Evolutionary conservation across 2,888 invertebrate genomes (phyloP), one percentile per base, ranked within the genome.

Genomic region (Smittia aterrima): DNA sequence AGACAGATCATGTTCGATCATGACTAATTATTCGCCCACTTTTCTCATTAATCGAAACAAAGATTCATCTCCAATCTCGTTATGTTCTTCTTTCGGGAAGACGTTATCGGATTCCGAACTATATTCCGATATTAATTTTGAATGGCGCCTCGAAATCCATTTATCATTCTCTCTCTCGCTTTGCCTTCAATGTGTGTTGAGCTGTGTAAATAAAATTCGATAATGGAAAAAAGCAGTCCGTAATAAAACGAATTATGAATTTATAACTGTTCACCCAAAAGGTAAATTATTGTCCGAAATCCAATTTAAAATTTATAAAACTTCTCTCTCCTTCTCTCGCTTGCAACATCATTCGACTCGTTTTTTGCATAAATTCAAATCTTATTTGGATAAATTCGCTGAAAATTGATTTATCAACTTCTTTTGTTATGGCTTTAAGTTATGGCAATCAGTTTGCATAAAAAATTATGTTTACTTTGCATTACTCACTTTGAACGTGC

Each of bases 141-240:
- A 27, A 72, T 72, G 72, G 72, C 72, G 72, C 72, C 72, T 72
- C 38, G 38, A 62, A 62, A 62, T 72, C 72, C 72, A 72, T 72
- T 62, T 72, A 72, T 72, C 72, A 72, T 72, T 32, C 22, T n/a
- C 13, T 62, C 16, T n/a, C n/a, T n/a, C 47, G 18, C 47, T 32
- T n/a, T n/a, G n/a, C n/a, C n/a, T n/a, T 38, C 58, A 58, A 22
- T 4, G 25, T 64, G 64, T 64, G 27, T 27, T 27, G 64, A 64
- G 22, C 64, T 58, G 58, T 58, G 58, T 58, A 58, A 58, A 58
- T 58, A 58, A 64, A 27, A 64, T 11, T 64, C 64, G 64, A 64
- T 64, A 64, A 64, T 64, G 64, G 27, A 27, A 64, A n/a, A 64
- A 64, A 64, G n/a, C 64, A 13, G n/a, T 25, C 9, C 64, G 22